Base-by-base conservation (phyloP, 2,888 invertebrate species). In the Apoda limacodes region DNA sequence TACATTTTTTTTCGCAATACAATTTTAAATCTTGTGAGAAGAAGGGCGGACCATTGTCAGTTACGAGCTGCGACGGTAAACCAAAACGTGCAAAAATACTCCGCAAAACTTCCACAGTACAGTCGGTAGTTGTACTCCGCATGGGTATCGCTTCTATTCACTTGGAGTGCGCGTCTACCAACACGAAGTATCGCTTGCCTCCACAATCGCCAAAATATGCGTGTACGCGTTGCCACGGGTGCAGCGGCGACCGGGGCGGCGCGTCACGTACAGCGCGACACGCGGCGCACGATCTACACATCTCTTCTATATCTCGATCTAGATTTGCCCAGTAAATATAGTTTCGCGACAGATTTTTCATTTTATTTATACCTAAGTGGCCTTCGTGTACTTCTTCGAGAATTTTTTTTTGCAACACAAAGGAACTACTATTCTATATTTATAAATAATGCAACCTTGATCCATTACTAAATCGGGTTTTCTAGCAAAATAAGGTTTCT, bases 1-100 rank as follows among this genome's bases (percentile, higher is more conserved):
- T 46, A 9, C 25, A 12, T 29, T 43, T 44, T 5, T 28, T 34
- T 9, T 13, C 21, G 25, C 35, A 42, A 28, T n/a, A n/a, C n/a
- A n/a, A n/a, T 19, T 35, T 35, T 20, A 42, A 46, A 13, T 48
- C 45, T 2, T 11, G n/a, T 2, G 39, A 38, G 3, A 26, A 19
- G 27, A 49, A 54, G 4, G 48, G 50, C 19, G 48, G 46, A 2
- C 48, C 50, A 6, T 45, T 41, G 23, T 49, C 48, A 1, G 46
- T 39, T 4, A 46, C 42, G 5, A 51, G 12, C 22, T 48, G 42
- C 10, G 28, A 32, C 5, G 50, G 46, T 5, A 50, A 15, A 1
- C 50, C 48, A 13, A 42, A 51, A 13, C 42, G 15, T 4, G 45
- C 34, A 32, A 45, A 52, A 6, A 43, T 20, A 5, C 31, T 15